A percentile compares a stretch with the other conserved stretches of the same genome.
phyloP scores from a whole-genome alignment of 2,797 vertebrate species.

The Erpetoichthys calabaricus region DNA sequence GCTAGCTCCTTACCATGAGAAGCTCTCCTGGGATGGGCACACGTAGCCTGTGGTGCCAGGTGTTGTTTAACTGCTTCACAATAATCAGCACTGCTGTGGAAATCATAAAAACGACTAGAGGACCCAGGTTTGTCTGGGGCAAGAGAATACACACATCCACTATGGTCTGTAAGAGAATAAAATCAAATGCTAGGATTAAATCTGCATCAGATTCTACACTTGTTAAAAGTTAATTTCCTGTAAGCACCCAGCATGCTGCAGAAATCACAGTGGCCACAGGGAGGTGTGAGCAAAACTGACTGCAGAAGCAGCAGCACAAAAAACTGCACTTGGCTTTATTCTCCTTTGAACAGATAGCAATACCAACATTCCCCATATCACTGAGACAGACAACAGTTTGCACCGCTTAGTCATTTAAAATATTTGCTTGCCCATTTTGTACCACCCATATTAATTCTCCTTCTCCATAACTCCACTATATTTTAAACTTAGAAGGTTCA shows the following conservation, averaged over 20 bases:
- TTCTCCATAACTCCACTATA: no score
- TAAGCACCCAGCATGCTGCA: no score
- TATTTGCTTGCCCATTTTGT: no score
- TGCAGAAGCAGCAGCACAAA: not conserved
- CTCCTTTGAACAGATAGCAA: no score
- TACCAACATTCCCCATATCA: no score
- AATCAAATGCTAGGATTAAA: not conserved
- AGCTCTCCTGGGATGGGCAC: conserved; percentile 78
- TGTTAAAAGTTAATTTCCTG: no score
- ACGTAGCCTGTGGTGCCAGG: conserved; percentile 49
- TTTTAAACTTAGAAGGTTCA: no score
- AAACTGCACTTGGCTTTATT: not conserved
- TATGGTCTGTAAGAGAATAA: conserved; percentile 46
- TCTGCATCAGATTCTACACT: no score
- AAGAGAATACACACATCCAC: conserved; percentile 59
- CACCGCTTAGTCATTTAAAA: no score
- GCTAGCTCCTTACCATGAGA: conserved; percentile 63
- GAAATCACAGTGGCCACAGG: not conserved
- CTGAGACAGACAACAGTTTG: no score
- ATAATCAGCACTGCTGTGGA: conserved; percentile 51
- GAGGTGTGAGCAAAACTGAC: not conserved
- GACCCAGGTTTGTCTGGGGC: conserved; percentile 47
- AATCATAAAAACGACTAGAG: conserved; percentile 59
- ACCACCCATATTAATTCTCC: no score
- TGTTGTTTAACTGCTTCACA: conserved; percentile 66